A percentile compares a stretch with the other conserved stretches of the same genome.
phyloP scores from a whole-genome alignment of 2,888 invertebrate species.

The Plagiodera versicolora region DNA sequence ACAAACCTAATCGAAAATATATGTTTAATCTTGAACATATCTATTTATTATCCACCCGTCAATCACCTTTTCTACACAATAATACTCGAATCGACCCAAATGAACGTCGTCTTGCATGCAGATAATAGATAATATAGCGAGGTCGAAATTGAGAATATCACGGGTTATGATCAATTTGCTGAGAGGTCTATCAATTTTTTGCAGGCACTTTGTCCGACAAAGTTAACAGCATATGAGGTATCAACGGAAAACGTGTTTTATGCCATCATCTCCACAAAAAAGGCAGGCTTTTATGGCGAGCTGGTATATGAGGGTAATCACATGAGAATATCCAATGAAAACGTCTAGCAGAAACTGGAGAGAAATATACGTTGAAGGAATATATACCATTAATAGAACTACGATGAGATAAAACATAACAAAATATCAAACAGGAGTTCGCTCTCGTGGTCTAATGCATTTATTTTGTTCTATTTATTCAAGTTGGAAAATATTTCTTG shows the following conservation, averaged over 20 bases:
- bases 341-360: no score
- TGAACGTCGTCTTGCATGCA: neutral
- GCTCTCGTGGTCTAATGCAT: no score
- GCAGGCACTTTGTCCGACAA: conserved; percentile 3
- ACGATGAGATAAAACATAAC: no score
- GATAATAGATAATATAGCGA: neutral
- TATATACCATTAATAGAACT: no score
- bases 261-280: neutral
- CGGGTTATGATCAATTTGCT: conserved; percentile 15
- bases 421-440: no score
- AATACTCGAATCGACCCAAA: neutral
- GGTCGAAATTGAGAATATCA: neutral
- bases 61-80: no score
- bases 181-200: conserved; percentile 10
- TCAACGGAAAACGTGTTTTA: neutral
- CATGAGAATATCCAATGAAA: neutral
- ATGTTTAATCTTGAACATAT: no score
- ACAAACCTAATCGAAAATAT: no score
- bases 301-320: neutral
- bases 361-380: no score
- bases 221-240: neutral
- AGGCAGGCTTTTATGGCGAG: neutral
- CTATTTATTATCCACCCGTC: no score
- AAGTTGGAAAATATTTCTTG: no score
- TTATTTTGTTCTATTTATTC: no score